Evolutionary conservation across 2,113 vertebrate species (phyloP), one percentile per base, ranked within the genome.

Genomic region (Tachuris rubrigastra): DNA sequence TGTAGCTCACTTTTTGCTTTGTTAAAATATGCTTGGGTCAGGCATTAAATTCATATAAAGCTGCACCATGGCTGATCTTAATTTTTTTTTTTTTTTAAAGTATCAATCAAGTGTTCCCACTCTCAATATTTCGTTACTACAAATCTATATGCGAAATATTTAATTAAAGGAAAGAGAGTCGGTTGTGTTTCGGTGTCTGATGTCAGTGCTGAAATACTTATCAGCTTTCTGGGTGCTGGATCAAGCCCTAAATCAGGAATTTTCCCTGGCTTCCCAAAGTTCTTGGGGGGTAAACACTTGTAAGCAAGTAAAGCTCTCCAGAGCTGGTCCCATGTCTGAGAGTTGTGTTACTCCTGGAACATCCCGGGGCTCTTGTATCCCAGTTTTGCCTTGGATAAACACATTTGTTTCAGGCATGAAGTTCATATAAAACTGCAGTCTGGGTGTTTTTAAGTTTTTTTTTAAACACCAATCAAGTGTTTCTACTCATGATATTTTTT

Each of bases 181-280:
- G 81, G 6, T 23, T 85, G 44, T 92, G 19, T 78, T 93, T 81
- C 27, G 67, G 35, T 78, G 93, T 82, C 33, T 71, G 42, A 71
- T 85, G 46, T 50, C 66, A 59, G 35, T n/a, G 46, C 42, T 83
- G 27, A 93, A 83, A 77, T 94, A 78, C 71, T 85, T 49, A 56
- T 44, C 44, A 58, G 6, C 9, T 84, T 95, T 24, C 18, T 74
- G 44, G 47, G 53, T 87, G 74, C 30, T 66, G 23, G 19, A 35
- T 93, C 17, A 73, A 95, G 39, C 59, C 85, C 72, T 88, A 85
- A 93, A 80, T 52, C 7, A 56, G 71, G 69, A 89, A 52, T 82
- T 87, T 92, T 77, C 65, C 27, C 9, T 22, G 23, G 58, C 60
- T 89, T 90, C 21, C 8, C 46, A 37, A 67, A 87, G 9, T 28